Base-by-base conservation (phyloP, 37 sponge, comb jelly and placozoan genomes). In the Cladorhizidae sp. region DNA sequence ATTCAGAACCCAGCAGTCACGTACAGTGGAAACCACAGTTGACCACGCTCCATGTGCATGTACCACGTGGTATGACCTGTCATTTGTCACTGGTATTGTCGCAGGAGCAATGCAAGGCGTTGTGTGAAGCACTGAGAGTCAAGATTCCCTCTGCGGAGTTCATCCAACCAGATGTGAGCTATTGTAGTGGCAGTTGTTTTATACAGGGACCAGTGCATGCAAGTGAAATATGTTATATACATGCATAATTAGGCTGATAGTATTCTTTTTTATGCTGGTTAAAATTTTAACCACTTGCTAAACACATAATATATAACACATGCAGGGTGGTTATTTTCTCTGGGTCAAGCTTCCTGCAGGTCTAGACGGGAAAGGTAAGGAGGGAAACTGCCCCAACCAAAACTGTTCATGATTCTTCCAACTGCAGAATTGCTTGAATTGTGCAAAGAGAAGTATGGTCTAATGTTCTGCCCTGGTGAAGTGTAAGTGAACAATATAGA, bases 301-400 rank as follows among this genome's bases (percentile, higher is more conserved):
- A n/a, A n/a, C n/a, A n/a, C n/a, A n/a, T n/a, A n/a, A n/a, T n/a
- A n/a, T 82, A 15, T 67, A 0, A 61, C 29, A 1, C 50, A 38
- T 56, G 14, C 40, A 92, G 89, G 93, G 93, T 61, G 93, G 93
- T 1, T 92, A 88, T 39, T 92, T 88, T 33, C 22, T 87, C 20
- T 91, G 92, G 92, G 33, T 91, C 23, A 64, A 64, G 25, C 88
- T 91, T 3, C 92, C 92, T 26, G 55, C 64, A 21, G 72, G 76
- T 0, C 14, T 87, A 33, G 37, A 75, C 35, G 89, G 69, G 11
- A 29, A 52, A 70, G 89, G 92, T 92, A 67, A 50, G 37, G 2
- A 3, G 55, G 22, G 45, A 23, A 26, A 56, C 14, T 21, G 18
- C 12, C 26, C 23, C 49, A 3, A 18, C 33, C 25, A 17, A 8